Percentiles rank a stretch among this genome's conserved stretches.
These are phyloP conservation scores for Rhyacichthys aspro DNA, from an alignment of 2,797 vertebrate species.

Conservation along the genomic window DNA sequence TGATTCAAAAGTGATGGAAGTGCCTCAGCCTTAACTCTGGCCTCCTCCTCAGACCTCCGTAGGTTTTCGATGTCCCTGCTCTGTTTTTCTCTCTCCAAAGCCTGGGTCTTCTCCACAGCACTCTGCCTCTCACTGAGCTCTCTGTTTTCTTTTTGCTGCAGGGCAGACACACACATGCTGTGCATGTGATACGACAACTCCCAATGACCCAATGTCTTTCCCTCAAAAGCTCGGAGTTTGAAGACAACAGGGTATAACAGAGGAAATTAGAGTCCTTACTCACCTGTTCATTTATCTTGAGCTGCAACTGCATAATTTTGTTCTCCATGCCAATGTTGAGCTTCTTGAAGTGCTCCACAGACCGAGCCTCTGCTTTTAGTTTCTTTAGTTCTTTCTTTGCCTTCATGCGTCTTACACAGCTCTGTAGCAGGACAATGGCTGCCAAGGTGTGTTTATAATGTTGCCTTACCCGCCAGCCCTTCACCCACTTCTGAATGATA, in stretches of 20 bases:
- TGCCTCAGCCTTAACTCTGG: slow-evolving; percentile 77
- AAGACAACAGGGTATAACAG: not conserved
- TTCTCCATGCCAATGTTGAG: slow-evolving; percentile 96
- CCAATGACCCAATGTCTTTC: slow-evolving; percentile 40
- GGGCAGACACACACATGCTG: slow-evolving; percentile 56
- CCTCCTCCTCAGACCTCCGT: slow-evolving; percentile 84
- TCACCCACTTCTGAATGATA: slow-evolving; percentile 87
- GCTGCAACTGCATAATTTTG: slow-evolving; percentile 96
- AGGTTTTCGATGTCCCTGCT: slow-evolving; percentile 84
- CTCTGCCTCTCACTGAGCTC: slow-evolving; percentile 86
- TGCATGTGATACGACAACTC: slow-evolving; percentile 64
- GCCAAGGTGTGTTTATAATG: slow-evolving; percentile 74
- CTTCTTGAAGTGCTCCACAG: slow-evolving; percentile 93
- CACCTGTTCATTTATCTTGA: slow-evolving; percentile 94
- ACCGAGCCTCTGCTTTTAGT: slow-evolving; percentile 92
- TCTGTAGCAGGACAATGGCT: slow-evolving; percentile 89
- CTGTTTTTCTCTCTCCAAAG: slow-evolving; percentile 84
- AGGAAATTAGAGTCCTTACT: slow-evolving; percentile 26
- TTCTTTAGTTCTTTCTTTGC: slow-evolving; percentile 90
- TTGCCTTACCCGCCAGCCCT: slow-evolving; percentile 86
- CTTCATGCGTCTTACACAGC: slow-evolving; percentile 89
- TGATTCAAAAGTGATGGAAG: slow-evolving; percentile 88
- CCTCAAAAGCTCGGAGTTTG: not conserved
- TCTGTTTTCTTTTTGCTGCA: slow-evolving; percentile 92
- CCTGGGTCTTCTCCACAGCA: slow-evolving; percentile 76